Evolutionary conservation across 1,140 invertebrate species (phyloP), one percentile per base, ranked within the genome.

Genomic region (Andricus grossulariae): DNA sequence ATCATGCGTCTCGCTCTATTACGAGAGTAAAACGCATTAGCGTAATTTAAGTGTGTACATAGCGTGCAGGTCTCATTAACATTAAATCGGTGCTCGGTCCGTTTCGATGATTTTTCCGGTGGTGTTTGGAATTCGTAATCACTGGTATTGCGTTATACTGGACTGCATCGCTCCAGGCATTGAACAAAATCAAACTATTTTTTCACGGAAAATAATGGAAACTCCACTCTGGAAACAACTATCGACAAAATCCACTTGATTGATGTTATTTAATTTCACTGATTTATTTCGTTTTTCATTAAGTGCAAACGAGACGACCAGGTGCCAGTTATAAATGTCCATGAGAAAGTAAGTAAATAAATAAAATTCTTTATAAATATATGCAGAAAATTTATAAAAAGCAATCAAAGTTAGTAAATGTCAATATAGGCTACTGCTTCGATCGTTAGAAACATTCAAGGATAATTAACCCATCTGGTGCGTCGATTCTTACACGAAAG

Each of bases 381-480:
- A 11, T 45, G 39, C 39, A 45, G 0, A 45, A 45, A 55, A 55
- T 55, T 55, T 3, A 55, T n/a, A 11, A 21, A 12, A 19, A 19
- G 18, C 18, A 55, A 55, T 55, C 13, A 55, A 55, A 55, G 21
- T 55, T 55, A 21, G 21, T 55, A 19, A 13, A 55, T 55, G 18
- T 55, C 18, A 11, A 19, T 55, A 55, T 19, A 21, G 21, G 21
- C 19, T 55, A 12, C 18, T 54, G 12, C 12, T 55, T 8, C 18
- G 19, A 21, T 18, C 7, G 19, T 11, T 18, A 13, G 4, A 21
- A 55, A 10, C 18, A 19, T 55, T 55, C 32, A 74, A 76, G 75
- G 87, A 86, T 90, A 90, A 91, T 91, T 91, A 90, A 90, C 84
- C 82, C 90, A 86, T 91, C 84, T 78, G 75, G 25, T 49, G 72